Evolutionary conservation across 1,140 invertebrate genomes (phyloP), one percentile per base, ranked within the genome.

Genomic region (Platyura marginata): DNA sequence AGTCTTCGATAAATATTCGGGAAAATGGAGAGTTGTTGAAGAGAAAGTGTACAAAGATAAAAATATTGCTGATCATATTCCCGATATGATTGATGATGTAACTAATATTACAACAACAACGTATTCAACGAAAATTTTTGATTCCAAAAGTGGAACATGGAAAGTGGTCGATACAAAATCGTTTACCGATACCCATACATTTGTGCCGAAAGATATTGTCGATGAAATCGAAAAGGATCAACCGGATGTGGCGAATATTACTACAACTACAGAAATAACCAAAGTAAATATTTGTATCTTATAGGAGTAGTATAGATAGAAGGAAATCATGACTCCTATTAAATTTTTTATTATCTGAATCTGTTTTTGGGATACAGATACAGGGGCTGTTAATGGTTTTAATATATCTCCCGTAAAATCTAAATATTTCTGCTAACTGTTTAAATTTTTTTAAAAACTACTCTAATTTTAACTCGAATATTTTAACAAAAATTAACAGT

Each of bases 141-240:
- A 61, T 46, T 53, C 56, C 23, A 61, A 61, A 49, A 49, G 54
- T 6, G 55, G 56, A 40, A 53, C 49, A 42, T 61, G 59, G 59
- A 55, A 55, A 43, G 49, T 61, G 18, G 58, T 61, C 18, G 59
- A 61, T 35, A 57, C 61, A 50, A 58, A 61, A 44, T 59, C 58
- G 45, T 61, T 52, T 47, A 56, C 50, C 18, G 58, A 61, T 46
- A 47, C 49, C 39, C 51, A 59, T 50, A 57, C 57, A 51, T 57
- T 53, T 43, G 57, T 61, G 42, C 59, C 59, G 18, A 55, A 55
- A 49, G 59, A 61, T 49, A 59, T 61, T 55, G 57, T 50, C 48
- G 57, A 54, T 42, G 59, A 61, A 55, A 61, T 61, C 42, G 58
- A 61, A 48, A 59, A 53, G 55, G 59, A 61, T 54, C 61, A 61